Base-by-base conservation (phyloP, 2,113 vertebrate genomes). In the Tachysurus fulvidraco region DNA sequence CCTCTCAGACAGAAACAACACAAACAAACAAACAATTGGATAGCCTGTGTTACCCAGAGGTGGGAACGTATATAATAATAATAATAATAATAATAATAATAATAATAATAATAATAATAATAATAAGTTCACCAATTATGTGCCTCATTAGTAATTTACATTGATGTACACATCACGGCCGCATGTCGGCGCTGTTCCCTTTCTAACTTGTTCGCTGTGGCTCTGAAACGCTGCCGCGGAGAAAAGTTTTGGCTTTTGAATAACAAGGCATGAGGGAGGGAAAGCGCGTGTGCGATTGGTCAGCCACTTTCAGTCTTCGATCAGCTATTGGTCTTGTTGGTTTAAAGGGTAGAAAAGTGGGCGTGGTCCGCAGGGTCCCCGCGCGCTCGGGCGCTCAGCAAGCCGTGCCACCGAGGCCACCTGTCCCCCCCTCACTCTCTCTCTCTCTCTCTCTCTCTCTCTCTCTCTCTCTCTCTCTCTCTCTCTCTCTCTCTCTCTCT, bases 201-300 rank as follows among this genome's bases (percentile, higher is more conserved):
- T 94, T 94, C 90, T 89, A 81, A 65, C 90, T 55, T 85, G 76
- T 71, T n/a, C 4, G 1, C 41, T 30, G 25, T 8, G 88, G 83
- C 91, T 91, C 90, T 6, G 92, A 89, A 91, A 89, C 92, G 92
- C 92, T 36, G 93, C 64, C 92, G 92, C 14, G 21, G 89, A 88
- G 90, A 95, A 95, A 95, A 95, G 93, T 95, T 95, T 95, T 88
- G 92, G 92, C 91, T 94, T 95, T 94, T 92, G 91, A 95, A 88
- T 90, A 92, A 90, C 93, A 92, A 93, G 90, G 87, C 86, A 73
- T 87, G 85, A 92, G 88, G 93, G 94, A 89, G 94, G 94, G 88
- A 91, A 21, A 46, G 71, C 23, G 82, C 81, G 30, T 25, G 25
- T 84, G 19, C 86, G 89, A 95, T 96, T 96, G 95, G 95, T 81